A percentile compares a stretch with the other conserved stretches of the same genome.
Evolutionary conservation across 2,888 invertebrate species (phyloP).

Genomic region (Polymixis flavicincta): DNA sequence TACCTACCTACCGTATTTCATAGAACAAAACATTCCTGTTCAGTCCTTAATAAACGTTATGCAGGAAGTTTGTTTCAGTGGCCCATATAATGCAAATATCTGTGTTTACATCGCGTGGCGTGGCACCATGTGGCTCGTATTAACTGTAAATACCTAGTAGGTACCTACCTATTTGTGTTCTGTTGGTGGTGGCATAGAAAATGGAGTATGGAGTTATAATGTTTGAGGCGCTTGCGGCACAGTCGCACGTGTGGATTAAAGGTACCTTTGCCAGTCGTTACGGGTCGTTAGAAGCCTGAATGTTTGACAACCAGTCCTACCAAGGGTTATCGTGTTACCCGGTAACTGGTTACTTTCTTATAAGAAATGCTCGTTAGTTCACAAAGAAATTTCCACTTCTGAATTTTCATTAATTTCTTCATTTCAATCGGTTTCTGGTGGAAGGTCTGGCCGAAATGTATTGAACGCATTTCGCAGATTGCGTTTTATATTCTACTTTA

Average conservation of each 20-base stretch:
- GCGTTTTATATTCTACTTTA: background rate
- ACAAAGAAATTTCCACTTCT: background rate
- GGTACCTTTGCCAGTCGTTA: too few species aligned
- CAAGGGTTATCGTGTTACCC: too few species aligned
- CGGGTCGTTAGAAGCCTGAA: too few species aligned
- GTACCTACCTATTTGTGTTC: slow-evolving; percentile 14
- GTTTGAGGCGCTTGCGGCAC: too few species aligned
- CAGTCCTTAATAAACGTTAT: slow-evolving; percentile 45
- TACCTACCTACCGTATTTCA: slow-evolving; percentile 13
- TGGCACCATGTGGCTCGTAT: slow-evolving; percentile 49
- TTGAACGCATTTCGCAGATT: background rate
- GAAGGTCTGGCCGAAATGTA: background rate
- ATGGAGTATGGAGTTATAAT: background rate
- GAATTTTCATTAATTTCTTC: background rate
- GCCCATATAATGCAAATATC: slow-evolving; percentile 61
- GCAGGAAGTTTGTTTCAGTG: slow-evolving; percentile 62
- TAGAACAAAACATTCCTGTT: slow-evolving; percentile 40
- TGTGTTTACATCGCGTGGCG: slow-evolving; percentile 46
- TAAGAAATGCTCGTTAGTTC: background rate
- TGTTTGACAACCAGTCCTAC: too few species aligned
- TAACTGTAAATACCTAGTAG: slow-evolving; percentile 22
- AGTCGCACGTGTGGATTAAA: too few species aligned
- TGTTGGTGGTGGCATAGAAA: background rate
- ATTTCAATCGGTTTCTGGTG: background rate
- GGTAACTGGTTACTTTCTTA: background rate